Percentiles rank a stretch among this genome's conserved stretches.
phyloP scores from a whole-genome alignment of 2,113 vertebrate species.

The Hepsetus odoe region DNA sequence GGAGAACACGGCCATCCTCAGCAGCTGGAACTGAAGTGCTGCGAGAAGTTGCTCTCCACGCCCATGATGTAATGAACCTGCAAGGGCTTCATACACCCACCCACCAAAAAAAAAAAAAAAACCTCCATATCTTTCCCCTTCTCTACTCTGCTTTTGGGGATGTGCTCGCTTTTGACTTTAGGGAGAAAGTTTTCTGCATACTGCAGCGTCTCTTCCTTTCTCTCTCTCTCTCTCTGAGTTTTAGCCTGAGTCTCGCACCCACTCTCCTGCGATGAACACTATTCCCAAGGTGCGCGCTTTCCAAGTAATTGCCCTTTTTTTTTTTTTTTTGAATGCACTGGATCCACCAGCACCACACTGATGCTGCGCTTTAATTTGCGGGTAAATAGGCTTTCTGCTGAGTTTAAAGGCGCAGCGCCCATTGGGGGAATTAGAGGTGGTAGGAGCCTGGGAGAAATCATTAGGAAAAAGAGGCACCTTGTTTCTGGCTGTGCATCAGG shows the following conservation, averaged over 20 bases:
- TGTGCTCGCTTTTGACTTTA: slow-evolving; percentile 56
- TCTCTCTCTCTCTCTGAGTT: slow-evolving; percentile 48
- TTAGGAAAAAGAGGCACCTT: slow-evolving; percentile 54
- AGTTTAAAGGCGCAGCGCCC: slow-evolving; percentile 67
- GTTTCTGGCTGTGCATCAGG: slow-evolving; percentile 45
- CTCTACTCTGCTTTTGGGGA: slow-evolving; percentile 43
- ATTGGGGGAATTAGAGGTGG: slow-evolving; percentile 61
- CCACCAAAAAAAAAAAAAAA: not conserved
- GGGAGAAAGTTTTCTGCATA: slow-evolving; percentile 42
- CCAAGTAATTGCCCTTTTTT: slow-evolving; percentile 71
- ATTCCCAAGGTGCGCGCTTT: slow-evolving; percentile 65
- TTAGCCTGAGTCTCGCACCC: slow-evolving; percentile 54
- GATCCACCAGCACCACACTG: slow-evolving; percentile 54
- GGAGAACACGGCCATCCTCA: slow-evolving; percentile 60
- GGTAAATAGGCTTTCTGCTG: slow-evolving; percentile 73
- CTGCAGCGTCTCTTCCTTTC: not conserved
- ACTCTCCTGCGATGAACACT: slow-evolving; percentile 59
- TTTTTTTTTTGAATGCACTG: slow-evolving; percentile 58
- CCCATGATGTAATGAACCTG: slow-evolving; percentile 69
- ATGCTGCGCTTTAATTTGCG: slow-evolving; percentile 66
- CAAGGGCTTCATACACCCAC: slow-evolving; percentile 50
- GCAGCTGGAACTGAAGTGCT: slow-evolving; percentile 23
- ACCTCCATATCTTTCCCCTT: slow-evolving; percentile 15
- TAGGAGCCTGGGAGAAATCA: slow-evolving; percentile 56
- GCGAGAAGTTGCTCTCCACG: slow-evolving; percentile 41